A percentile compares a stretch with the other conserved stretches of the same genome.
Evolutionary conservation across 2,113 vertebrate species (phyloP).

Genomic region (Spermophilus dauricus): DNA sequence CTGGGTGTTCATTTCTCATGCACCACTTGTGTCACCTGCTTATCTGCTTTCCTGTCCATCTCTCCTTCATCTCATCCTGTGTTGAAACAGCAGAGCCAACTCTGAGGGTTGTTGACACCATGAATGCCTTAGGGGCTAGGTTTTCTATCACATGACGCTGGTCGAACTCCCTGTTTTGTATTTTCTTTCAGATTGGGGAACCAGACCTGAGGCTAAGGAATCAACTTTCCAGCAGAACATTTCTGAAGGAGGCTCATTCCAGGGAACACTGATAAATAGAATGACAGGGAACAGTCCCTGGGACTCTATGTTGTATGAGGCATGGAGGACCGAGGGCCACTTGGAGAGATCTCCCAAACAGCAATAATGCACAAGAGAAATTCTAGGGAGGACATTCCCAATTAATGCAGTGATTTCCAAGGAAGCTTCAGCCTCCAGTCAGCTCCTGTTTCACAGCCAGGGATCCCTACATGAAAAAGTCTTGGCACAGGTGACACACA

Average conservation of each 20-base stretch:
- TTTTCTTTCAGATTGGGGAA: not conserved
- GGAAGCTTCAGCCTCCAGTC: slow-evolving; percentile 1
- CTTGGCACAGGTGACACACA: not conserved
- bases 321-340: not conserved
- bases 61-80: not conserved
- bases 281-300: not conserved
- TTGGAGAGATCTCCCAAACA: not conserved
- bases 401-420: not conserved
- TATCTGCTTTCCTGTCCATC: not conserved
- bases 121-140: not conserved
- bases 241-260: not conserved
- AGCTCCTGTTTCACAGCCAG: not conserved
- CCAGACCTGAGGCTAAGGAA: not conserved
- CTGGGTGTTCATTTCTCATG: not conserved
- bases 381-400: not conserved
- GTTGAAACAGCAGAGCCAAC: not conserved
- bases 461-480: not conserved
- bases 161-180: not conserved
- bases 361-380: not conserved
- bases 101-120: not conserved
- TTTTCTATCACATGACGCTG: not conserved
- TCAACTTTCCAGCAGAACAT: not conserved
- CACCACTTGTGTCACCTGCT: not conserved
- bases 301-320: not conserved
- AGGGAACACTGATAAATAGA: not conserved